Percentiles rank a stretch among this genome's conserved stretches.
Evolutionary conservation across 1,140 invertebrate species (phyloP).

Genomic region (Nebria ingens): DNA sequence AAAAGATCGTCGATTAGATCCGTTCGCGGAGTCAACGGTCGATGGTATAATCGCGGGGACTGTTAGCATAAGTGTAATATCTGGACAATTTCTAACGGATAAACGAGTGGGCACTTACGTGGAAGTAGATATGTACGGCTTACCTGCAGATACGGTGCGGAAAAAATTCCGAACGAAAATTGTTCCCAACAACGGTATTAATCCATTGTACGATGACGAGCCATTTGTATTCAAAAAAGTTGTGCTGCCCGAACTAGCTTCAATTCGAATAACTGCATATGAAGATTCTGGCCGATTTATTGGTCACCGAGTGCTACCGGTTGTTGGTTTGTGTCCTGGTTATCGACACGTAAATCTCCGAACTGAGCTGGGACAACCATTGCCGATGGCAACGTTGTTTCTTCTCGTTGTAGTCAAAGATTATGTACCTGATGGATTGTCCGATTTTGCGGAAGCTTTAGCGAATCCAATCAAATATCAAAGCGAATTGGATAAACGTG

Average conservation of each 20-base stretch:
- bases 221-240: slow-evolving; percentile 99
- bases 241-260: slow-evolving; percentile 93
- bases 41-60: slow-evolving; percentile 98
- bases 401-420: slow-evolving; percentile 90
- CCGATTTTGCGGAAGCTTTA: slow-evolving; percentile 90
- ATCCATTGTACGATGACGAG: slow-evolving; percentile 92
- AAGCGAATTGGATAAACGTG: slow-evolving; percentile 83
- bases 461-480: slow-evolving; percentile 97
- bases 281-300: slow-evolving; percentile 92
- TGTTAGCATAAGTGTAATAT: slow-evolving; percentile 81
- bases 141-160: slow-evolving; percentile 95
- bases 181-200: slow-evolving; percentile 91
- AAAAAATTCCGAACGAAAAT: slow-evolving; percentile 93
- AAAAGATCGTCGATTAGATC: slow-evolving; percentile 88
- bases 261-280: slow-evolving; percentile 89
- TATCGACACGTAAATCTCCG: slow-evolving; percentile 79
- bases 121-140: slow-evolving; percentile 98
- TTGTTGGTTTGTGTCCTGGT: slow-evolving; percentile 91
- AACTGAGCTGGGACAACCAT: slow-evolving; percentile 89
- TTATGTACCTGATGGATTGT: slow-evolving; percentile 91
- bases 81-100: slow-evolving; percentile 91
- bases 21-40: slow-evolving; percentile 96
- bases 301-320: slow-evolving; percentile 91
- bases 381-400: slow-evolving; percentile 82
- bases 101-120: slow-evolving; percentile 94